phyloP scores from a whole-genome alignment of 2,888 invertebrate species.

The Callyntrura guangdongensis region DNA sequence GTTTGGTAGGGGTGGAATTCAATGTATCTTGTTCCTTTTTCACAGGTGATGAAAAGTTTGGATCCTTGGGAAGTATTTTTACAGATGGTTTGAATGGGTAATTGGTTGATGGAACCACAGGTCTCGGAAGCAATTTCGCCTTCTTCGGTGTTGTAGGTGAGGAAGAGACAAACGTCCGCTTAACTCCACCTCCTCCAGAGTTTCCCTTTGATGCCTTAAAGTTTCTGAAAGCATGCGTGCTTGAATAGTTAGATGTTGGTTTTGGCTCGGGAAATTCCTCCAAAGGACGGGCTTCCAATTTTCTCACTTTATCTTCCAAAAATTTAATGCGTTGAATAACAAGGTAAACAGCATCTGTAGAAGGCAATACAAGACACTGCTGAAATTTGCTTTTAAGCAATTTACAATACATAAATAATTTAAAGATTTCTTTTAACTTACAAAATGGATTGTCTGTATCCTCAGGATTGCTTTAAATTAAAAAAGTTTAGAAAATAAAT shows the following conservation, averaged over 20 bases:
- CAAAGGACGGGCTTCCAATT: constrained; percentile 53
- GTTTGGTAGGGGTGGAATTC: not conserved
- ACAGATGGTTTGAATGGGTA: constrained; percentile 68
- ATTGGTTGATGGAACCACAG: constrained; percentile 29
- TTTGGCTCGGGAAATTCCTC: constrained; percentile 47
- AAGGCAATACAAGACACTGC: constrained; percentile 14
- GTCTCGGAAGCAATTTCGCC: constrained; percentile 48
- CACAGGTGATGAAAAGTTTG: not conserved
- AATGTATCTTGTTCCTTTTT: constrained; percentile 36
- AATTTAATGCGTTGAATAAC: constrained; percentile 73
- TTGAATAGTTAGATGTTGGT: constrained; percentile 62
- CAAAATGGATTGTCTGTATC: constrained; percentile 80
- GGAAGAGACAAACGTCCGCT: constrained; percentile 22
- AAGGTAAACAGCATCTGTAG: constrained; percentile 78
- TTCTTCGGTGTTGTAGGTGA: constrained; percentile 59
- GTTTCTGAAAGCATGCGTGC: constrained; percentile 51
- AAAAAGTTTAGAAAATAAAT: constrained; percentile 12
- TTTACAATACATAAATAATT: no score
- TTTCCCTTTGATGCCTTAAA: not conserved
- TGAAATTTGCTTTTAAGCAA: no score
- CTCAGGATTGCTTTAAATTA: constrained; percentile 57
- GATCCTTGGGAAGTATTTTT: constrained; percentile 58
- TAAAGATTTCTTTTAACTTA: no score
- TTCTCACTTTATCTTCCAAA: constrained; percentile 71
- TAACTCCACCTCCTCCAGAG: constrained; percentile 26